These are phyloP conservation scores for Zoanthus solanderi DNA, from an alignment of 92 coral and sea anemone species.

Conservation along the genomic window DNA sequence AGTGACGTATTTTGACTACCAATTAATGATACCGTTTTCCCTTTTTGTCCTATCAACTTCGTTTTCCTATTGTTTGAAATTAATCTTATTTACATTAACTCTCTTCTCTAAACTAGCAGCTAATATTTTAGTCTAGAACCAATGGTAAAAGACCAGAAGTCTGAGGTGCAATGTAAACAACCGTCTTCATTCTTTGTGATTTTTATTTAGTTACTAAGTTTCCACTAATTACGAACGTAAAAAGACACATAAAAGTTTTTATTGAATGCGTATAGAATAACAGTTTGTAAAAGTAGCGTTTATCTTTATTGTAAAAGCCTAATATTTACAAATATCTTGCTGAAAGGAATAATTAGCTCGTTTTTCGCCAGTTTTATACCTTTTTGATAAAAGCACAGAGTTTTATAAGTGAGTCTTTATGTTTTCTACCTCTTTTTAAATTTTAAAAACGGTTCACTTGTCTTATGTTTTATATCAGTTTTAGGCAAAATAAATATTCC, in stretches of 20 bases:
- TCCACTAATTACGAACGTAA: neutral
- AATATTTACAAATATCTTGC: neutral
- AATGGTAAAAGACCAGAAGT: neutral
- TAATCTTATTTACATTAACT: neutral
- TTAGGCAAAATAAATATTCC: too few relatives aligned
- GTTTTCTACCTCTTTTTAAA: too few relatives aligned
- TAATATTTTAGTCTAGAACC: neutral
- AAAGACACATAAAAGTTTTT: neutral
- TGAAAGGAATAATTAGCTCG: neutral
- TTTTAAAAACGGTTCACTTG: too few relatives aligned
- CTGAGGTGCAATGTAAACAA: conserved; percentile 17
- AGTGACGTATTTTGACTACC: too few relatives aligned
- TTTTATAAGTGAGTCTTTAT: too few relatives aligned
- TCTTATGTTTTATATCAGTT: too few relatives aligned
- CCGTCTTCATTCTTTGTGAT: conserved; percentile 12
- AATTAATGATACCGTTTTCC: neutral
- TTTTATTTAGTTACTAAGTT: conserved; percentile 5
- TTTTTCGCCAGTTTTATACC: too few relatives aligned
- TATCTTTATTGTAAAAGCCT: neutral
- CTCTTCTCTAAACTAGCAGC: neutral
- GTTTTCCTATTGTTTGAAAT: neutral
- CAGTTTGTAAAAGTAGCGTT: neutral
- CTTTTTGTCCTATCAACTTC: neutral
- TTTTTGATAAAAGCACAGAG: too few relatives aligned
- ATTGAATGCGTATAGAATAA: neutral